These are phyloP conservation scores for Ectemnius cavifrons DNA, from an alignment of 2,888 invertebrate species.

Conservation along the genomic window DNA sequence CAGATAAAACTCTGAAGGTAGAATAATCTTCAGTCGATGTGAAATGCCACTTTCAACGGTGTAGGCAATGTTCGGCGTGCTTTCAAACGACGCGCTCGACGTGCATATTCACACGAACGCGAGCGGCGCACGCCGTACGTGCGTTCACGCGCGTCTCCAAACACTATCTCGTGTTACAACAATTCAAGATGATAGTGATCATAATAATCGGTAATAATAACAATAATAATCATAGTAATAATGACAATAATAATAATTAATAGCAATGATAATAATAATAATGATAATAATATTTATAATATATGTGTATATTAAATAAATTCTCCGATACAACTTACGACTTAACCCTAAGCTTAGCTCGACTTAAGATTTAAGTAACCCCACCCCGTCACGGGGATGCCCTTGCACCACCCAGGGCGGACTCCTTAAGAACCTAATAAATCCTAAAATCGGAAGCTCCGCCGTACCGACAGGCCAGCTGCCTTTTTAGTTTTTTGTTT, in stretches of 20 bases:
- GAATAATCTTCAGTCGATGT: background rate
- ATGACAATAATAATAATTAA: conserved; percentile 41
- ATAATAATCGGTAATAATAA: conserved; percentile 41
- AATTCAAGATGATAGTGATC: conserved; percentile 31
- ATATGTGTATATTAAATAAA: conserved; percentile 63
- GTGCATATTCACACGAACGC: conserved; percentile 35
- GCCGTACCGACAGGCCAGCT: conserved; percentile 73
- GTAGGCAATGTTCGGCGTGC: background rate
- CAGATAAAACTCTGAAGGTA: too few relatives aligned
- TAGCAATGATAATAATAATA: conserved; percentile 43
- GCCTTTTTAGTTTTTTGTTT: conserved; percentile 60
- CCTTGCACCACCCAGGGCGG: conserved; percentile 68
- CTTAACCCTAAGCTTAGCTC: conserved; percentile 64
- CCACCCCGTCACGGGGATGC: conserved; percentile 60
- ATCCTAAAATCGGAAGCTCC: conserved; percentile 74
- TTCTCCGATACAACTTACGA: conserved; percentile 63
- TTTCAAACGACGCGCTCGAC: conserved; percentile 45
- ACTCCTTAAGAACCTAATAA: conserved; percentile 69
- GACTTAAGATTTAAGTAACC: conserved; percentile 67
- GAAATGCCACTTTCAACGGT: background rate
- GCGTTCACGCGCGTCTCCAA: conserved; percentile 36
- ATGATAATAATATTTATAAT: conserved; percentile 50
- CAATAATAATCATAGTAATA: conserved; percentile 42
- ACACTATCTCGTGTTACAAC: conserved; percentile 36
- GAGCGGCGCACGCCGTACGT: conserved; percentile 19